Percentiles rank a stretch among this genome's conserved stretches.
phyloP scores from a whole-genome alignment of 1,140 invertebrate genomes.

The Eriosoma lanigerum region DNA sequence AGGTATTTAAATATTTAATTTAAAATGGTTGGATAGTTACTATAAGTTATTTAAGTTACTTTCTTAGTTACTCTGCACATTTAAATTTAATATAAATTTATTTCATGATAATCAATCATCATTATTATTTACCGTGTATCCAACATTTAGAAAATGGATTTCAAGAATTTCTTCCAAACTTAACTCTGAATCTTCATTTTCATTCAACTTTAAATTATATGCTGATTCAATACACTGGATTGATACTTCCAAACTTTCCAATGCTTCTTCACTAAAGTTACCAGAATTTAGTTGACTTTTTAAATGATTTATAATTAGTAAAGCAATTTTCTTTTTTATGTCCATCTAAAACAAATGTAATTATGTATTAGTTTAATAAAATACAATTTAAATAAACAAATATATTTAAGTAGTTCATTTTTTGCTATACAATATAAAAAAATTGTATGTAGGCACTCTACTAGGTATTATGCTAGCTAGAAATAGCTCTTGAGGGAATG shows the following conservation, averaged over 20 bases:
- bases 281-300: background rate
- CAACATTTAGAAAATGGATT: background rate
- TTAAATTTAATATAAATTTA: too few species aligned
- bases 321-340: background rate
- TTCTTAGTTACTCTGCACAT: too few species aligned
- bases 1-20: too few species aligned
- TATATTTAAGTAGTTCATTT: too few species aligned
- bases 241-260: slow-evolving; percentile 40
- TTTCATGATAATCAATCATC: background rate
- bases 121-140: background rate
- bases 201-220: slow-evolving; percentile 22
- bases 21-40: too few species aligned
- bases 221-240: slow-evolving; percentile 42
- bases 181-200: background rate
- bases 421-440: too few species aligned
- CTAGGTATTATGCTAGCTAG: too few species aligned
- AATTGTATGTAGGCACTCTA: too few species aligned
- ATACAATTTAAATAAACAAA: too few species aligned
- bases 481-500: too few species aligned
- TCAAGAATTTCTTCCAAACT: slow-evolving; percentile 17
- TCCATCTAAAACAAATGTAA: slow-evolving; percentile 27
- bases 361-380: too few species aligned
- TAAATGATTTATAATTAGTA: slow-evolving; percentile 36
- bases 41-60: too few species aligned
- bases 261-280: background rate